Conservation (phyloP, 1,140 invertebrate genomes). For the Gryllus bimaculatus region DNA sequence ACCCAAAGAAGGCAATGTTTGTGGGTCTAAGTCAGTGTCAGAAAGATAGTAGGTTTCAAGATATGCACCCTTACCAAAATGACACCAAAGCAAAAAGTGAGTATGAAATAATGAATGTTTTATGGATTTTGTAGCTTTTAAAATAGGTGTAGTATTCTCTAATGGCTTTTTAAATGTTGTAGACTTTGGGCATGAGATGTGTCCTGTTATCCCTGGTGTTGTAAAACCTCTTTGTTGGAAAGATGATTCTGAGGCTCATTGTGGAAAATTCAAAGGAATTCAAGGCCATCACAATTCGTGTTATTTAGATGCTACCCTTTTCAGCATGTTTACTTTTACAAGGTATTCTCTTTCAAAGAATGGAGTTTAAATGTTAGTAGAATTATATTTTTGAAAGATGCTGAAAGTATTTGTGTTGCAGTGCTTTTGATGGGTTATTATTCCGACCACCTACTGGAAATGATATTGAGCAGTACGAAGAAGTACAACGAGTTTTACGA, state of each 20-base stretch:
- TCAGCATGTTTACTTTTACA: slow-evolving; percentile 94
- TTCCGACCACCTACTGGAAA: slow-evolving; percentile 59
- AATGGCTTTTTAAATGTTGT: not conserved
- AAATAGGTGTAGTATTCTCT: not conserved
- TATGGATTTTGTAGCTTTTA: not conserved
- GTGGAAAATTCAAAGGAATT: slow-evolving; percentile 76
- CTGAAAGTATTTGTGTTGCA: slow-evolving; percentile 24
- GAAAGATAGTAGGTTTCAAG: slow-evolving; percentile 65
- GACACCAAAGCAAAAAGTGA: slow-evolving; percentile 18
- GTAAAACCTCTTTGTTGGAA: slow-evolving; percentile 59
- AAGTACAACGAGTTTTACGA: slow-evolving; percentile 79
- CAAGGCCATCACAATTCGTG: slow-evolving; percentile 98
- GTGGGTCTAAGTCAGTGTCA: slow-evolving; percentile 65
- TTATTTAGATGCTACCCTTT: slow-evolving; percentile 92
- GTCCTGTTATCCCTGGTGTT: slow-evolving; percentile 65
- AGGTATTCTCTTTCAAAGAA: slow-evolving; percentile 30
- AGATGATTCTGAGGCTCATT: slow-evolving; percentile 54
- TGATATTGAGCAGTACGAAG: slow-evolving; percentile 76
- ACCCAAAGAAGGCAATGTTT: slow-evolving; percentile 62
- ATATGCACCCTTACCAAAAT: slow-evolving; percentile 37
- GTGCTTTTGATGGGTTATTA: slow-evolving; percentile 82
- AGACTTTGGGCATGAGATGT: slow-evolving; percentile 54
- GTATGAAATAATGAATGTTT: not conserved
- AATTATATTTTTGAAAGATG: not conserved
- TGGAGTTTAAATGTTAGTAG: not conserved